phyloP scores from a whole-genome alignment of 2,888 invertebrate species.

The Polyommatus icarus region DNA sequence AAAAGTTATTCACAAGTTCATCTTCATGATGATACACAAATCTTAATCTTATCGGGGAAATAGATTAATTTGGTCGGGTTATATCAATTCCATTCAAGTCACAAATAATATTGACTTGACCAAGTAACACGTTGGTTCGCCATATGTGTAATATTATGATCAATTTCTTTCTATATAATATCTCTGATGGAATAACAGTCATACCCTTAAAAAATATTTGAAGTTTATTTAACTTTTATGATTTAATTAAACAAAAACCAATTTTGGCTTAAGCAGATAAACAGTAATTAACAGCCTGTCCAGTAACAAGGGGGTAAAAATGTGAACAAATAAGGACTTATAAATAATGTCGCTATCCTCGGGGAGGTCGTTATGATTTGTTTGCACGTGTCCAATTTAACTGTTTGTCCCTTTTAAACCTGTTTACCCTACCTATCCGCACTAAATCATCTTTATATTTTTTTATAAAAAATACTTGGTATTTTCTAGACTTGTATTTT shows the following conservation, averaged over 20 bases:
- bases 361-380: conserved; percentile 67
- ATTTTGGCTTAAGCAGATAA: not conserved
- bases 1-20: too few species aligned
- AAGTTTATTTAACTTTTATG: not conserved
- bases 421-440: conserved; percentile 26
- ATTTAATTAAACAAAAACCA: not conserved
- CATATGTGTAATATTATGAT: too few species aligned
- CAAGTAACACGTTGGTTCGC: too few species aligned
- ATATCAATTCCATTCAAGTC: too few species aligned
- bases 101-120: too few species aligned
- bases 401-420: conserved; percentile 56
- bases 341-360: conserved; percentile 54
- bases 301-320: conserved; percentile 41
- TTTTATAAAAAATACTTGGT: not conserved
- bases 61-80: too few species aligned
- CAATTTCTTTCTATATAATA: too few species aligned
- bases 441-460: conserved; percentile 36
- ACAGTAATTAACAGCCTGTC: not conserved
- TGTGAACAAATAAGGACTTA: conserved; percentile 51
- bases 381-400: conserved; percentile 65
- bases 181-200: too few species aligned
- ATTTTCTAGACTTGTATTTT: too few species aligned
- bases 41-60: too few species aligned
- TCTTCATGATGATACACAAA: too few species aligned
- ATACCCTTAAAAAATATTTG: not conserved